These are phyloP conservation scores for Stegodyphus mimosarum DNA, from an alignment of 1,140 invertebrate species.

Conservation along the genomic window DNA sequence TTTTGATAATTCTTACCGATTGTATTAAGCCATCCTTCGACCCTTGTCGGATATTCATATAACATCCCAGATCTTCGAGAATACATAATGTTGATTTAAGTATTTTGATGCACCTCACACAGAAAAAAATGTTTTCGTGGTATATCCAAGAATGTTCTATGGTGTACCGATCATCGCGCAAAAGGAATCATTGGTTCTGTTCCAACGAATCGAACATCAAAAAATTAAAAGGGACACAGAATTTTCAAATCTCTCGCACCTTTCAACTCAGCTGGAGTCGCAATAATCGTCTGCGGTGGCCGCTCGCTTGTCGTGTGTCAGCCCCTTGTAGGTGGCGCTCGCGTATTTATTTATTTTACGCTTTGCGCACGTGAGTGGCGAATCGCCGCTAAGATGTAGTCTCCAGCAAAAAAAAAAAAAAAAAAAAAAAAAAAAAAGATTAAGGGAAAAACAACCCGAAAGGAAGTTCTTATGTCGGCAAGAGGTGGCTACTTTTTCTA, in stretches of 20 bases:
- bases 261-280: background rate
- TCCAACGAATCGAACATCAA: background rate
- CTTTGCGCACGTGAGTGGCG: conserved; percentile 5
- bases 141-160: background rate
- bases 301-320: background rate
- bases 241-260: background rate
- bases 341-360: conserved; percentile 8
- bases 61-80: conserved; percentile 33
- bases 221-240: background rate
- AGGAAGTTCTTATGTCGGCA: too few species aligned
- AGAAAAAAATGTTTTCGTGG: background rate
- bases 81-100: conserved; percentile 23
- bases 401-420: background rate
- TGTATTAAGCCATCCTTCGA: conserved; percentile 79
- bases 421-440: background rate
- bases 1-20: conserved; percentile 72
- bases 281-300: conserved; percentile 12
- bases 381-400: background rate
- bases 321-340: conserved; percentile 33
- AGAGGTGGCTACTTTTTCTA: too few species aligned
- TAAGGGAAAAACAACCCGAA: too few species aligned
- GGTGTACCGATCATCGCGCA: background rate
- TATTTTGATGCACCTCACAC: background rate
- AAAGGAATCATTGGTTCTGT: background rate
- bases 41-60: conserved; percentile 75